A percentile compares a stretch with the other conserved stretches of the same genome.
Conservation (phyloP, 2,113 vertebrate genomes). For the Eubucco bourcierii region DNA sequence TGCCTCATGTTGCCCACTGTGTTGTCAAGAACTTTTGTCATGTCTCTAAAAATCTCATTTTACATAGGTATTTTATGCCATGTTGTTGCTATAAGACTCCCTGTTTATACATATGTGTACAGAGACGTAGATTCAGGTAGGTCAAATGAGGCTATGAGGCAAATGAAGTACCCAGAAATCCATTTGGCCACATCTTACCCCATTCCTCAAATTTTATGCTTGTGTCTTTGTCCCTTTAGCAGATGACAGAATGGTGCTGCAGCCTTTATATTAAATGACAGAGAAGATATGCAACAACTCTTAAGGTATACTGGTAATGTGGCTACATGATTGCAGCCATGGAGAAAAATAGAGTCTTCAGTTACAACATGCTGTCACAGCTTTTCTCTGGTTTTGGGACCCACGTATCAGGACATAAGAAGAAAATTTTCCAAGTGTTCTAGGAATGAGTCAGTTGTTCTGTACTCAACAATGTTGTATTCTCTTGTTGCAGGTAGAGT, state of each 20-base stretch:
- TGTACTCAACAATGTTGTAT: background rate
- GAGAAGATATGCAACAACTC: background rate
- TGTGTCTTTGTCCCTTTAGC: background rate
- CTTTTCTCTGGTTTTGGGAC: background rate
- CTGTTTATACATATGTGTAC: background rate
- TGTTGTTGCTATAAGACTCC: background rate
- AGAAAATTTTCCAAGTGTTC: background rate
- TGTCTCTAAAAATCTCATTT: background rate
- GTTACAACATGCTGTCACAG: background rate
- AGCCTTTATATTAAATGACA: background rate
- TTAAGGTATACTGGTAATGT: background rate
- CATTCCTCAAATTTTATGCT: background rate
- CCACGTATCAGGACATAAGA: background rate
- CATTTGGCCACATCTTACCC: background rate
- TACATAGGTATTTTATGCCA: background rate
- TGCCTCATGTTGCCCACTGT: background rate
- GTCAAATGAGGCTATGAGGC: background rate
- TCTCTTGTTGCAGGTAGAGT: background rate
- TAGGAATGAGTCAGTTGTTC: background rate
- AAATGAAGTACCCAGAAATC: background rate
- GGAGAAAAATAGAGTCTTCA: background rate
- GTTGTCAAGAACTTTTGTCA: background rate
- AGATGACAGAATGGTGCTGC: background rate
- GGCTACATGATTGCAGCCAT: background rate
- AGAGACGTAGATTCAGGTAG: background rate